phyloP scores from a whole-genome alignment of 2,888 invertebrate genomes.

The Nephrotoma guestfalica region DNA sequence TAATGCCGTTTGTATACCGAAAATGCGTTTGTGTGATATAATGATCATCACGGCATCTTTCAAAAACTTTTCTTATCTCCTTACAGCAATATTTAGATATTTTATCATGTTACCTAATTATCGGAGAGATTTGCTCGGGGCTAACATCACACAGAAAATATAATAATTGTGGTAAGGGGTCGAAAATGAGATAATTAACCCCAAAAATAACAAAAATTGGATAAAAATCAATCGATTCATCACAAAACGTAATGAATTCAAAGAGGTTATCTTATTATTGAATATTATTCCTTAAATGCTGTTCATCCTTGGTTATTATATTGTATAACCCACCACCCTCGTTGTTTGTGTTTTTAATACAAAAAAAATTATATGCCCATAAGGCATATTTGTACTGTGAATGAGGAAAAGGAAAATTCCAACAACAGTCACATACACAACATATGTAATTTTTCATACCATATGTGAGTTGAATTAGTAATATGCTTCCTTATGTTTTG shows the following conservation, averaged over 20 bases:
- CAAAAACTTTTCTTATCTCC: neutral
- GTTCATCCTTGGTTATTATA: neutral
- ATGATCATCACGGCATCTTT: neutral
- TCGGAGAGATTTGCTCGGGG: neutral
- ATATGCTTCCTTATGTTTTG: neutral
- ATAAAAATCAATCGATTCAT: neutral
- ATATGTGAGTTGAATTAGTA: neutral
- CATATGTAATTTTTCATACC: neutral
- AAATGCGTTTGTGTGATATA: neutral
- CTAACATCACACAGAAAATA: neutral
- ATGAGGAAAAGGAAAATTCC: neutral
- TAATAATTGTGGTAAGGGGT: neutral
- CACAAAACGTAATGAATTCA: neutral
- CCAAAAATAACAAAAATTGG: neutral
- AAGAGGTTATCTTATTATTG: neutral
- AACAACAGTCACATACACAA: neutral
- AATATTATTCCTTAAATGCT: neutral
- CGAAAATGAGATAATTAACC: neutral
- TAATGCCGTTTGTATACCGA: neutral
- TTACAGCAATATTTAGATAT: neutral
- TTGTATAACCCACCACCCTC: neutral
- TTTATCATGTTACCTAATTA: neutral
- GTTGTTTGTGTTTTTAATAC: neutral
- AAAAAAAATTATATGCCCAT: neutral
- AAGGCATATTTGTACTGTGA: neutral